Evolutionary conservation across 2,113 vertebrate species (phyloP).

Genomic region (Dasyurus viverrinus): DNA sequence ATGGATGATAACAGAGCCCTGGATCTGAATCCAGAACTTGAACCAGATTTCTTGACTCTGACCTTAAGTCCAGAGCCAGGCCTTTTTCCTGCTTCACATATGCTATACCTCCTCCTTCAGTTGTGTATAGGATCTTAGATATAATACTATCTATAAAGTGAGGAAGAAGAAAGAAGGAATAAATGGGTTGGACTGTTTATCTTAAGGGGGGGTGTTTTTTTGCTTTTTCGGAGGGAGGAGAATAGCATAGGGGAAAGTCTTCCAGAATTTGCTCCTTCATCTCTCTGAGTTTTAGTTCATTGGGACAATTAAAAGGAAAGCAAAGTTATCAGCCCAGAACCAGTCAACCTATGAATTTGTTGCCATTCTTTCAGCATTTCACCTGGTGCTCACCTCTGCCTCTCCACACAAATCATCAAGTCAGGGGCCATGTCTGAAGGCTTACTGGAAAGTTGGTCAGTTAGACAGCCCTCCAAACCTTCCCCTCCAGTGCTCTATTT

Average conservation of each 20-base stretch:
- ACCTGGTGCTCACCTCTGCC: not conserved
- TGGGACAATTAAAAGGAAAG: not conserved
- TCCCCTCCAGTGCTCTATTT: not conserved
- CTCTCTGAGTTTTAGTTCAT: not conserved
- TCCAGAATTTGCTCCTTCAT: not conserved
- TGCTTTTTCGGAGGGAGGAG: too few species aligned
- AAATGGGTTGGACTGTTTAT: too few species aligned
- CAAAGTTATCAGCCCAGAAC: not conserved
- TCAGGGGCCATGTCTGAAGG: not conserved
- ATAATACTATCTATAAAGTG: too few species aligned
- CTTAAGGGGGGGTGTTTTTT: too few species aligned
- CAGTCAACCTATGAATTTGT: not conserved
- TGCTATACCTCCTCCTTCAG: too few species aligned
- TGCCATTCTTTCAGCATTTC: not conserved
- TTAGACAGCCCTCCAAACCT: not conserved
- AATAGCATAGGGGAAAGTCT: not conserved
- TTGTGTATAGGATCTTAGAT: too few species aligned
- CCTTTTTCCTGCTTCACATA: too few species aligned
- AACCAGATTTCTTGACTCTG: too few species aligned
- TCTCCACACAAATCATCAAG: not conserved
- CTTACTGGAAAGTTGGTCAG: not conserved
- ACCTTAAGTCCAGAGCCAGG: too few species aligned
- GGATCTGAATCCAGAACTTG: too few species aligned
- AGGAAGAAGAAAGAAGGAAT: too few species aligned
- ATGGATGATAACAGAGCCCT: too few species aligned